phyloP scores from a whole-genome alignment of 2,113 vertebrate species.

The Oostethus manadensis region DNA sequence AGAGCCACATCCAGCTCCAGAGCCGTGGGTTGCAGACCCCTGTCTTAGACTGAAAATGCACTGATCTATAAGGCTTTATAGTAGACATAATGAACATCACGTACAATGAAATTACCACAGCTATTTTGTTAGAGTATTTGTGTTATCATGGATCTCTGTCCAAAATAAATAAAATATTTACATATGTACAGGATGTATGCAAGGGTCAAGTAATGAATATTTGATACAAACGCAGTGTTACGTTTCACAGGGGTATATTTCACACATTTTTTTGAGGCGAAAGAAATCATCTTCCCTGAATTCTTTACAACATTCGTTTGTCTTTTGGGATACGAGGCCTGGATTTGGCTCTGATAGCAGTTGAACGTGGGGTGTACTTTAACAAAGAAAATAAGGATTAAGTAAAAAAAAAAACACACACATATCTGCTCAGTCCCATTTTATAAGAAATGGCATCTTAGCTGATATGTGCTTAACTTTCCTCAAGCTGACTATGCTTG shows the following conservation, averaged over 20 bases:
- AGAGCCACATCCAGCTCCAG: too few species aligned
- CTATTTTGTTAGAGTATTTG: neutral
- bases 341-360: constrained; percentile 7
- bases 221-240: constrained; percentile 7
- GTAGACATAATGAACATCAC: too few species aligned
- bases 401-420: constrained; percentile 47
- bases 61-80: too few species aligned
- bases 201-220: constrained; percentile 8
- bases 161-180: constrained; percentile 6
- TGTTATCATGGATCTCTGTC: neutral
- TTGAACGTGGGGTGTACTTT: neutral
- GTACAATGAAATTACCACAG: too few species aligned
- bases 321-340: constrained; percentile 9
- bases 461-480: constrained; percentile 59
- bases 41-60: too few species aligned
- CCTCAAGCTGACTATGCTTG: constrained; percentile 61
- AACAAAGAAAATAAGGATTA: constrained; percentile 31
- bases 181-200: constrained; percentile 9
- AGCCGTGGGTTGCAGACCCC: too few species aligned
- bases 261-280: neutral
- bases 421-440: constrained; percentile 69
- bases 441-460: constrained; percentile 64
- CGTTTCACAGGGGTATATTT: neutral
- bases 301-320: constrained; percentile 18
- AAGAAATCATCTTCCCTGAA: neutral